Evolutionary conservation across 2,797 vertebrate genomes (phyloP).

Genomic region (Menidia menidia): DNA sequence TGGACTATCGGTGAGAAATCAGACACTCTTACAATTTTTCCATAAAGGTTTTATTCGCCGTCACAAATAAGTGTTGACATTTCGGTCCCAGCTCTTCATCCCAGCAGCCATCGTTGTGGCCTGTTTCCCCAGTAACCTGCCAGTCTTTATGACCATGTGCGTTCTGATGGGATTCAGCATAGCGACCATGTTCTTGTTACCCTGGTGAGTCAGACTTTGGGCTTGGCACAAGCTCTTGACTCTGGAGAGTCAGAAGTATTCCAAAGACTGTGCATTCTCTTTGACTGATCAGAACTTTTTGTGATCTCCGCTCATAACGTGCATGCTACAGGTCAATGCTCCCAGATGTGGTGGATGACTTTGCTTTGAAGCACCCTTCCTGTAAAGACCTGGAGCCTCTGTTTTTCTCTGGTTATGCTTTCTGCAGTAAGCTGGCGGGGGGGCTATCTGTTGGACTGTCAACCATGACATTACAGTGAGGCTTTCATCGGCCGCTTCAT

Average conservation of each 20-base stretch:
- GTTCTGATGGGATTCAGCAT: slow-evolving; percentile 80
- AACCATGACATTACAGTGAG: slow-evolving; percentile 81
- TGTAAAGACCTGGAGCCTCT: slow-evolving; percentile 80
- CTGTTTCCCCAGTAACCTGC: slow-evolving; percentile 76
- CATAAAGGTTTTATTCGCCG: background rate
- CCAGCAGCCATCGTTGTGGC: slow-evolving; percentile 73
- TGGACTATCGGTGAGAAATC: slow-evolving; percentile 77
- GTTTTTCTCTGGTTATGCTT: slow-evolving; percentile 84
- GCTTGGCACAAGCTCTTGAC: slow-evolving; percentile 35
- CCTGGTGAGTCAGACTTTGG: slow-evolving; percentile 78
- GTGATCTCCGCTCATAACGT: slow-evolving; percentile 1
- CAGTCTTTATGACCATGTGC: slow-evolving; percentile 74
- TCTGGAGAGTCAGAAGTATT: slow-evolving; percentile 34
- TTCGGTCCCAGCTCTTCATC: slow-evolving; percentile 77
- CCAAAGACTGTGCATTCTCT: slow-evolving; percentile 11
- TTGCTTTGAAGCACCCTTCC: slow-evolving; percentile 68
- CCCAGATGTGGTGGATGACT: slow-evolving; percentile 83
- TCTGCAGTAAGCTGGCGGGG: slow-evolving; percentile 85
- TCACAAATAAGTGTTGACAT: slow-evolving; percentile 1
- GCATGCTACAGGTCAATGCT: slow-evolving; percentile 82
- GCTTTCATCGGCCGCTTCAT: slow-evolving; percentile 7
- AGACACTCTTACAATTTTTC: background rate
- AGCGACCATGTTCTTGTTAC: slow-evolving; percentile 80
- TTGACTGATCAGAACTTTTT: slow-evolving; percentile 8
- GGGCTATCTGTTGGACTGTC: slow-evolving; percentile 81